Base-by-base conservation (phyloP, 2,113 vertebrate genomes). In the Lepus timidus region DNA sequence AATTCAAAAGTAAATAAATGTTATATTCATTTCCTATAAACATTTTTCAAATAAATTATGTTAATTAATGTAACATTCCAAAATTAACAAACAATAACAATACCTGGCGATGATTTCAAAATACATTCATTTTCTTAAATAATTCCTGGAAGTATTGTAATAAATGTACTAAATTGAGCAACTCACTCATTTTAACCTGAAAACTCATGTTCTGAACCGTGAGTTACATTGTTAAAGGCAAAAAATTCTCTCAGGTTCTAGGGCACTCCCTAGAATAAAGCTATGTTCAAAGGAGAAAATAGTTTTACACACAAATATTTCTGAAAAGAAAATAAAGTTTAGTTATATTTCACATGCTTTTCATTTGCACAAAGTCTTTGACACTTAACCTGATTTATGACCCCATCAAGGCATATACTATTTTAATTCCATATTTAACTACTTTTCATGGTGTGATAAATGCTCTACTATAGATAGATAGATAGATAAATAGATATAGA, bases 351-450 rank as follows among this genome's bases (percentile, higher is more conserved):
- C 0, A 62, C 62, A 52, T 90, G 0, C 22, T 68, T 70, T 64
- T 52, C n/a, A 79, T 1, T 3, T 82, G 13, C 68, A 25, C 78
- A 81, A 80, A 81, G 67, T 52, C 16, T 58, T 79, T 31, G 64
- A 55, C 27, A 88, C 73, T 88, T 90, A 83, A 76, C 17, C 74
- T 68, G 2, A 55, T 6, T 73, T 67, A 31, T 5, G 55, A 49
- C 7, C 13, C 10, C 31, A 62, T 58, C n/a, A 36, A 90, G 10
- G 1, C 12, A 29, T 82, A 64, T 44, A 33, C 65, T 84, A 88
- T 75, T 89, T 85, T 71, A 85, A 90, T 19, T 51, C 73, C 71
- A 20, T 79, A 17, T 79, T 86, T 76, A 67, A 61, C 76, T 67
- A 78, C 78, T 95, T 68, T 6, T 75, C 3, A 70, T 64, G 64